Evolutionary conservation across 2,113 vertebrate species (phyloP).

Genomic region (Monarcha castaneiventris): DNA sequence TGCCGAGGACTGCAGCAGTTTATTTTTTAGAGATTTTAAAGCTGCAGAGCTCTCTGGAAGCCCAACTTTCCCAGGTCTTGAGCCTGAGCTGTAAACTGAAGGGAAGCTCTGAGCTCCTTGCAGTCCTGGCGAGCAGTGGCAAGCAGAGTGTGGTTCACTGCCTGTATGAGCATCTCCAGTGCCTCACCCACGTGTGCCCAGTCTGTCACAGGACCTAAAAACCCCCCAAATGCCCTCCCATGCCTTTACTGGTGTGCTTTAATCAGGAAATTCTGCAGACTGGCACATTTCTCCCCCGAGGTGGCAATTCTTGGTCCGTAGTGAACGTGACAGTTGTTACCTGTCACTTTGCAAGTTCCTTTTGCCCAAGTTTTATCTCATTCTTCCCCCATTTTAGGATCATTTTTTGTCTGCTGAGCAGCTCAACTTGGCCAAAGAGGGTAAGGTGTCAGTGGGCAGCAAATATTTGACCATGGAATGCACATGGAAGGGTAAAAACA

Average conservation of each 20-base stretch:
- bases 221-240: rapidly evolving
- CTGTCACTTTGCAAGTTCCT: not conserved
- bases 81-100: not conserved
- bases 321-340: rapidly evolving
- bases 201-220: not conserved
- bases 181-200: rapidly evolving
- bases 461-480: rapidly evolving
- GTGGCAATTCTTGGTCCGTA: not conserved
- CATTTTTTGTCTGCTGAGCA: not conserved
- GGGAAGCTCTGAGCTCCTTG: not conserved
- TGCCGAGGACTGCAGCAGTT: not conserved
- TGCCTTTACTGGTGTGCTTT: too few species aligned
- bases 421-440: not conserved
- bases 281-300: not conserved
- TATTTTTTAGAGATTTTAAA: not conserved
- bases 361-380: not conserved
- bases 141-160: rapidly evolving
- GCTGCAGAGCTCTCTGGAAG: not conserved
- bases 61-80: not conserved
- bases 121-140: rapidly evolving
- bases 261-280: not conserved
- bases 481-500: rapidly evolving
- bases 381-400: rapidly evolving
- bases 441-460: rapidly evolving
- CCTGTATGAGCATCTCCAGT: rapidly evolving